Evolutionary conservation across 2,888 invertebrate genomes (phyloP), one percentile per base, ranked within the genome.

Genomic region (Drosophila subsilvestris): DNA sequence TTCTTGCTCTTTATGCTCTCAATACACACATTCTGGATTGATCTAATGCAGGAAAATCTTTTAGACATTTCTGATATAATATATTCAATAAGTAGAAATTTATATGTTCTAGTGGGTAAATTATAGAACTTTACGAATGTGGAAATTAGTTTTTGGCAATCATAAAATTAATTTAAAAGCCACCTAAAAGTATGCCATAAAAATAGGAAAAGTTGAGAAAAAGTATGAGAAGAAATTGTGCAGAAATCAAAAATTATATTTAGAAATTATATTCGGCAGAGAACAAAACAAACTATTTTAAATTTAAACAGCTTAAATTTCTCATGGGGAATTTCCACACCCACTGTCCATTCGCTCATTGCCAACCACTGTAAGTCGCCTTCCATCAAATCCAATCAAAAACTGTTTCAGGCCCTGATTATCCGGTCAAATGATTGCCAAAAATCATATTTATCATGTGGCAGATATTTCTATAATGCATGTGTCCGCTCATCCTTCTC

Each of bases 401-500:
- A 65, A 55, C 63, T 51, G 47, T 63, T 57, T 63, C 58, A 63
- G 62, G 56, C 53, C 61, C 80, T 90, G 85, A 89, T 90, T 90
- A 89, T 89, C 87, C 90, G 89, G 90, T 84, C 90, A 90, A 78
- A 73, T 76, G 71, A 65, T 74, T 72, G 56, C 32, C 54, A 54
- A 73, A 49, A 57, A 58, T 29, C 45, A 62, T 57, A 50, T 63
- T 49, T 43, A 8, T 22, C 9, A 44, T 29, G 43, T 27, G 63
- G 42, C 50, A 66, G 72, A 77, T 71, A 50, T 44, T 42, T 18
- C 25, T 47, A 49, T 47, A 59, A 17, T 58, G 61, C 47, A 63
- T 60, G 25, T 2, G 7, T n/a, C 7, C 14, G n/a, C 14, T 6
- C 27, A 27, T 27, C 9, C 27, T 6, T 9, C 27, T 14, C 2